A percentile compares a stretch with the other conserved stretches of the same genome.
phyloP scores from a whole-genome alignment of 92 coral and sea anemone genomes.

The Porites evermanni region DNA sequence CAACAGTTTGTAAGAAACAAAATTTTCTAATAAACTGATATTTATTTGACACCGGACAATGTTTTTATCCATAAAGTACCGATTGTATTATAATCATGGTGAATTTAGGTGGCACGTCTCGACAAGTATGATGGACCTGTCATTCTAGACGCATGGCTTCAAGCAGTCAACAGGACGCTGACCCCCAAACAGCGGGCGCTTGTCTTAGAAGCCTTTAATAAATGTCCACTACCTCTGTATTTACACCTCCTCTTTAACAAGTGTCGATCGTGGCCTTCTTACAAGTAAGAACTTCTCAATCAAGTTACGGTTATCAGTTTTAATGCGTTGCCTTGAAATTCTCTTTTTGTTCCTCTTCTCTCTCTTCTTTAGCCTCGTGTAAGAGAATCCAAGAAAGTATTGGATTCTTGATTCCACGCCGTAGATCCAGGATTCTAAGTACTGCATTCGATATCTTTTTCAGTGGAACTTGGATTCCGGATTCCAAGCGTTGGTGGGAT shows the following conservation, averaged over 20 bases:
- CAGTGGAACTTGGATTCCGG: too few relatives aligned
- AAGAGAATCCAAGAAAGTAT: too few relatives aligned
- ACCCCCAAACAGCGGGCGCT: slow-evolving; percentile 55
- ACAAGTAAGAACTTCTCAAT: slow-evolving; percentile 40
- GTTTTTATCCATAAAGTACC: background rate
- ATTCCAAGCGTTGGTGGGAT: too few relatives aligned
- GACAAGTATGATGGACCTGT: slow-evolving; percentile 57
- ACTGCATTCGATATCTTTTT: too few relatives aligned
- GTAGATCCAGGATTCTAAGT: too few relatives aligned
- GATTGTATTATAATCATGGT: background rate
- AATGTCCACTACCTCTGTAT: slow-evolving; percentile 68
- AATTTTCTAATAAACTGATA: too few relatives aligned
- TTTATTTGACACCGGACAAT: background rate
- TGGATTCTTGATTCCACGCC: too few relatives aligned
- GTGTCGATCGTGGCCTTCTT: slow-evolving; percentile 67
- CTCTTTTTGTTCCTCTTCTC: too few relatives aligned
- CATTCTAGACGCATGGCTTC: slow-evolving; percentile 63
- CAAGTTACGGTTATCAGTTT: background rate
- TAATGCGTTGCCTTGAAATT: too few relatives aligned
- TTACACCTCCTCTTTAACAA: slow-evolving; percentile 59
- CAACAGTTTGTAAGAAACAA: too few relatives aligned
- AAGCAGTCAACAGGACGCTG: slow-evolving; percentile 44
- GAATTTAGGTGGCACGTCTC: slow-evolving; percentile 52
- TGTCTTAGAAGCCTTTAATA: slow-evolving; percentile 57
- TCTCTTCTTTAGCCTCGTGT: too few relatives aligned